These are phyloP conservation scores for Neogale vison DNA, from an alignment of 2,113 vertebrate genomes.

Conservation along the genomic window DNA sequence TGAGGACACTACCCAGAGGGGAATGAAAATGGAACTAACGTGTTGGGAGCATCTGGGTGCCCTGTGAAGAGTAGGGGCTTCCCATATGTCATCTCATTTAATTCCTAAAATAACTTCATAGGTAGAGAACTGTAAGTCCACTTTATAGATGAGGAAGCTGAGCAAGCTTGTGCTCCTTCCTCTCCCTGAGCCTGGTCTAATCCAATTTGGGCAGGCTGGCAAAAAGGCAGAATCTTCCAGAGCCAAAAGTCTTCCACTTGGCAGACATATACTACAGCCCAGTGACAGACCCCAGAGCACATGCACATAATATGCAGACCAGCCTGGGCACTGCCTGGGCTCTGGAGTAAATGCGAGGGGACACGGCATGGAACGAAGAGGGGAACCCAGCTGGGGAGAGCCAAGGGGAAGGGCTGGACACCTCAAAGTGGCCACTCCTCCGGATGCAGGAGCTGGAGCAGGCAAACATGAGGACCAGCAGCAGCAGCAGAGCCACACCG, in stretches of 20 bases:
- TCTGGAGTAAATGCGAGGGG: background rate
- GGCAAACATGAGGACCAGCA: conserved; percentile 86
- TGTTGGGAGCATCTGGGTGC: background rate
- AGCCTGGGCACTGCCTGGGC: background rate
- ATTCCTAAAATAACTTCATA: background rate
- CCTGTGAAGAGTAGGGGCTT: background rate
- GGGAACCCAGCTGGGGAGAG: background rate
- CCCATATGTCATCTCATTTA: background rate
- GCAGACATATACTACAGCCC: background rate
- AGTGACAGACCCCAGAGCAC: background rate
- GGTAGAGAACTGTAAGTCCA: background rate
- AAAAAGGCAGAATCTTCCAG: background rate
- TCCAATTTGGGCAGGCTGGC: background rate
- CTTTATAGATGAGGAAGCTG: background rate
- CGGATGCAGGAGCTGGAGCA: conserved; percentile 91
- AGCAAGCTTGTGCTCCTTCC: background rate
- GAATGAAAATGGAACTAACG: background rate
- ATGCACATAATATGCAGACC: background rate
- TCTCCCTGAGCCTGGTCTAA: background rate
- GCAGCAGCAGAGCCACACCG: conserved; percentile 85
- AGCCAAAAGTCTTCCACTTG: background rate
- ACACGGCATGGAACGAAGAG: too few species aligned
- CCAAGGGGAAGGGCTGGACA: conserved; percentile 48
- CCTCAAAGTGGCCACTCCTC: conserved; percentile 92
- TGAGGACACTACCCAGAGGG: background rate